These are phyloP conservation scores for Trichonephila clavata DNA, from an alignment of 1,140 invertebrate genomes.

Conservation along the genomic window DNA sequence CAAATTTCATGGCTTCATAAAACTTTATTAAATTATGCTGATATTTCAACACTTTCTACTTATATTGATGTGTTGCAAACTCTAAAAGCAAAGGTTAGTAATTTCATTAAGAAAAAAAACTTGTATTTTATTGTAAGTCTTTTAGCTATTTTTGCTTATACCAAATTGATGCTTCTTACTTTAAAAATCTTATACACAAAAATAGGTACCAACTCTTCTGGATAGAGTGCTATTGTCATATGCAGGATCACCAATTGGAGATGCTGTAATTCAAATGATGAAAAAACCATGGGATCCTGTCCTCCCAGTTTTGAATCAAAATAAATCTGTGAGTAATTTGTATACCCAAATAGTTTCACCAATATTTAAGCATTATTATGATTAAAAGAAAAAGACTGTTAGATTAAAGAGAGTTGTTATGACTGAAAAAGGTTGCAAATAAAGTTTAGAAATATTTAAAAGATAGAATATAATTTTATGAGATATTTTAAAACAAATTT, in stretches of 20 bases:
- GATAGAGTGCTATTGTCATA: constrained; percentile 84
- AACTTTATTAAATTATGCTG: constrained; percentile 86
- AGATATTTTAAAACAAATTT: no score
- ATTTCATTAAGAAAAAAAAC: not conserved
- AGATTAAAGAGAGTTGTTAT: no score
- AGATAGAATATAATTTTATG: no score
- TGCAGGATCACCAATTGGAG: constrained; percentile 80
- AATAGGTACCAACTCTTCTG: constrained; percentile 86
- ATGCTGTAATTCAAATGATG: constrained; percentile 86
- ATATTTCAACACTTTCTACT: constrained; percentile 85
- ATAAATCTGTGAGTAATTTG: constrained; percentile 83
- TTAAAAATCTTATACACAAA: not conserved
- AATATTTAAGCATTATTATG: not conserved
- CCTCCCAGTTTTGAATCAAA: constrained; percentile 82
- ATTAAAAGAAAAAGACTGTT: no score
- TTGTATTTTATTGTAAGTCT: not conserved
- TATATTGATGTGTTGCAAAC: constrained; percentile 92
- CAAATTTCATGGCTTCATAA: constrained; percentile 90
- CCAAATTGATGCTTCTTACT: no score
- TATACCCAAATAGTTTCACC: not conserved
- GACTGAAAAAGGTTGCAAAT: no score
- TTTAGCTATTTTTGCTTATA: no score
- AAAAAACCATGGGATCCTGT: constrained; percentile 91
- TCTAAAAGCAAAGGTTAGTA: constrained; percentile 85
- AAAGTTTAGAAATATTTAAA: no score